Base-by-base conservation (phyloP, 2,797 vertebrate species). In the Salmo trutta region DNA sequence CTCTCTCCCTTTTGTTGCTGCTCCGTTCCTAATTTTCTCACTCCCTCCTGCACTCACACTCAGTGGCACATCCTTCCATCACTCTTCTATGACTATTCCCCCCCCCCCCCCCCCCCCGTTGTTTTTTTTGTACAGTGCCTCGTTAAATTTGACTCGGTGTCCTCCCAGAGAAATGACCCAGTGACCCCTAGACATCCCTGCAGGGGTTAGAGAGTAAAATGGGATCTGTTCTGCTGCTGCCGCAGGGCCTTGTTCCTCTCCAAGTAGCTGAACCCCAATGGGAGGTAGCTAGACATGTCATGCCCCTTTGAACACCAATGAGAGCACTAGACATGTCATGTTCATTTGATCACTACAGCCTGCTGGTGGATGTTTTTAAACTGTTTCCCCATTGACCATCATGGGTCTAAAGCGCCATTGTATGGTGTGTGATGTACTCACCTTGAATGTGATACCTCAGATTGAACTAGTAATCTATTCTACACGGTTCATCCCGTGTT, bases 141-240 rank as follows among this genome's bases (percentile, higher is more conserved):
- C 76, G 77, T 75, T 53, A 76, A 21, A 73, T 24, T 79, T 79
- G 62, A 88, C 80, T 82, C 72, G 67, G 73, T 56, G 73, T 3
- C 65, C 69, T 21, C 56, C 56, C 19, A 21, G 56, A n/a, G 77
- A 67, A 77, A 72, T 75, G 3, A 66, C 65, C 68, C 41, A 21
- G 54, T 19, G 84, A 89, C 84, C 83, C 78, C 33, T 65, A 83
- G 79, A 79, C 5, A 2, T 82, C 67, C 15, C 73, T 70, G 81
- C 41, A 1, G 74, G 74, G 27, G 62, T 52, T 5, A 59, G 62
- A 6, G 0, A 0, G n/a, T 52, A 71, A 73, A 84, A 76, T 78
- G 82, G 19, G 68, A 5, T 83, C 80, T 67, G 56, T 54, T 31
- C 81, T 77, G 67, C 66, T 41, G 79, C 75, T 7, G n/a, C 56